Evolutionary conservation across 2,797 vertebrate genomes (phyloP), one percentile per base, ranked within the genome.

Genomic region (Balearica regulorum): DNA sequence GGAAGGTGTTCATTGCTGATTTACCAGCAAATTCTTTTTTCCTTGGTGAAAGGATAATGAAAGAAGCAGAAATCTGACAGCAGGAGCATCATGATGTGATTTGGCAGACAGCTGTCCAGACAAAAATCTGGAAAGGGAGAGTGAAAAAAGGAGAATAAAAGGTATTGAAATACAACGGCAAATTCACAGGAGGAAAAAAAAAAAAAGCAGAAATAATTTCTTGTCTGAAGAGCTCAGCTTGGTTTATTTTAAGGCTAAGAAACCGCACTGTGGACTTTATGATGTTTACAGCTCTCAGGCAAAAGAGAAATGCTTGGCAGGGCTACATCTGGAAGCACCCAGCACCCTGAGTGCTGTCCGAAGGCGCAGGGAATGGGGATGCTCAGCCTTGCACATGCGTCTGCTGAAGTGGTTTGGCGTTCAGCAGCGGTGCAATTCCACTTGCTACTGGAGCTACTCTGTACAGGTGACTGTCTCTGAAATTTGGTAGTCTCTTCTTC

Each of bases 11-110:
- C 78, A 17, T 80, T 94, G 72, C 83, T 91, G 93, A 84, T 89
- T 97, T 96, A 89, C 71, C 60, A 94, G 83, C 87, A 91, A 92
- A 87, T 94, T 95, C 66, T 88, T 94, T 87, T 83, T 94, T 81
- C 48, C 90, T 88, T 89, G 65, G 89, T 91, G 71, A 71, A 91
- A 96, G 43, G 84, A 88, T 96, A 95, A 96, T 93, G 92, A 93
- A 94, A 96, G 82, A 92, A 96, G 60, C 86, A 94, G 87, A 96
- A 95, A 75, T 79, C 54, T 89, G 92, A 83, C 77, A 97, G 94
- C 90, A 97, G 96, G 75, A 62, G 16, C 28, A 76, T 84, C 72
- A 64, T 48, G 66, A 95, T 97, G 72, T 61, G 70, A 90, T 94
- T 58, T 90, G 55, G 61, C 75, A 80, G 83, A 95, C 90, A 97